Evolutionary conservation across 2,797 vertebrate genomes (phyloP).

Genomic region (Liparis tanakae): DNA sequence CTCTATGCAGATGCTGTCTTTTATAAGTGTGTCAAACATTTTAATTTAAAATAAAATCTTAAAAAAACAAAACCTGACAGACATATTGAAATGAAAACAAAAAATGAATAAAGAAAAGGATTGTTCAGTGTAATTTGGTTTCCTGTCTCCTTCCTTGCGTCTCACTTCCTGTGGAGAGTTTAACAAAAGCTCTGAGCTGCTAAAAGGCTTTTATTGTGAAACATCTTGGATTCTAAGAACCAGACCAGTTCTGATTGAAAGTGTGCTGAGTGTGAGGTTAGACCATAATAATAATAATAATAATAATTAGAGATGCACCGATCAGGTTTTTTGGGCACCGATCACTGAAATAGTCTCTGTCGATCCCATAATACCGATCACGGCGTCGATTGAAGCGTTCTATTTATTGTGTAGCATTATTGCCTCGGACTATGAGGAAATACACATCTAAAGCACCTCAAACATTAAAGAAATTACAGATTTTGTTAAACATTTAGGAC

Average conservation of each 20-base stretch:
- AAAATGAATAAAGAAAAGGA: constrained; percentile 87
- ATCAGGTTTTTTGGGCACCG: too few relatives aligned
- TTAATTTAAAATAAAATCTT: constrained; percentile 85
- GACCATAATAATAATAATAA: too few relatives aligned
- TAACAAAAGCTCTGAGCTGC: not conserved
- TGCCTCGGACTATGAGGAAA: too few relatives aligned
- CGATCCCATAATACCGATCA: too few relatives aligned
- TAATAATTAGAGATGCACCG: too few relatives aligned
- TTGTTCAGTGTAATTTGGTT: constrained; percentile 84
- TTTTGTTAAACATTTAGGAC: too few relatives aligned
- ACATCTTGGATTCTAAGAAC: not conserved
- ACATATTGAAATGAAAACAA: constrained; percentile 86
- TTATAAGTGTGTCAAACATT: constrained; percentile 89
- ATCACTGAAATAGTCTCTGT: too few relatives aligned
- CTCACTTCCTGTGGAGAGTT: not conserved
- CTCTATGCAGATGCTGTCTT: constrained; percentile 92
- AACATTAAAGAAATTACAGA: too few relatives aligned
- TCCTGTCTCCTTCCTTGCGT: not conserved
- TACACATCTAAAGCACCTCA: too few relatives aligned
- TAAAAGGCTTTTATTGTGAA: not conserved
- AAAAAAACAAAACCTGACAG: constrained; percentile 85
- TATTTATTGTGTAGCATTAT: too few relatives aligned
- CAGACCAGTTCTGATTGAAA: not conserved
- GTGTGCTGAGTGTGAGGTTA: too few relatives aligned
- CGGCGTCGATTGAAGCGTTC: too few relatives aligned